phyloP scores from a whole-genome alignment of 2,888 invertebrate genomes.

The Drosophila putrida region DNA sequence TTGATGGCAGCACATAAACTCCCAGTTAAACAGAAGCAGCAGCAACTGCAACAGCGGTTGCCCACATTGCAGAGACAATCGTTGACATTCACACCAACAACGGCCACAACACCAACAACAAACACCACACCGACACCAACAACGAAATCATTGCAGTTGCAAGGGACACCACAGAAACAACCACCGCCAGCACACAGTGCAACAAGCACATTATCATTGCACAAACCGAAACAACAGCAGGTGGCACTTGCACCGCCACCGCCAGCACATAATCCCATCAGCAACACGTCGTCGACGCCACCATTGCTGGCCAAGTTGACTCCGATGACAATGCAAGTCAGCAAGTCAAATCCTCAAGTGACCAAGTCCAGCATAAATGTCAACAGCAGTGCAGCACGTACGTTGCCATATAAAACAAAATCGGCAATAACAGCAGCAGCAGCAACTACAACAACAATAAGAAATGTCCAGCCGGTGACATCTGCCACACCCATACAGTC shows the following conservation, averaged over 20 bases:
- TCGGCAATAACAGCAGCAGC: slow-evolving; percentile 17
- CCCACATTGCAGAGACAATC: slow-evolving; percentile 44
- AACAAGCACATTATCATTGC: slow-evolving; percentile 1
- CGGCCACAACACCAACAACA: not conserved
- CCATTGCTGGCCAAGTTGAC: slow-evolving; percentile 41
- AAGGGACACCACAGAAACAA: slow-evolving; percentile 11
- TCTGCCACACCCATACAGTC: slow-evolving; percentile 51
- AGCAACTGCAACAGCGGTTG: slow-evolving; percentile 34
- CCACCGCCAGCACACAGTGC: slow-evolving; percentile 36
- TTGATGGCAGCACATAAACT: slow-evolving; percentile 26
- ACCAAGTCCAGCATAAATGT: not conserved
- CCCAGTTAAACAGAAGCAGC: slow-evolving; percentile 15
- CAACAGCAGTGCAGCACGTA: slow-evolving; percentile 54
- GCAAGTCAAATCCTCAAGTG: slow-evolving; percentile 14
- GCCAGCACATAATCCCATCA: slow-evolving; percentile 16
- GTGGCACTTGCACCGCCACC: slow-evolving; percentile 11
- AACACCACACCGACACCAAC: not conserved
- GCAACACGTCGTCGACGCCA: slow-evolving; percentile 2
- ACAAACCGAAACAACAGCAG: slow-evolving; percentile 29
- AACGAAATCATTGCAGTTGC: slow-evolving; percentile 15
- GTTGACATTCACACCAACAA: not conserved
- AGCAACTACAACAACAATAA: not conserved
- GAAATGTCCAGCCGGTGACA: slow-evolving; percentile 4
- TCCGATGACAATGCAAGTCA: slow-evolving; percentile 25
- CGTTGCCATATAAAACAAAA: slow-evolving; percentile 58